Percentiles rank a stretch among this genome's conserved stretches.
Evolutionary conservation across 2,797 vertebrate genomes (phyloP).

Genomic region (Chelidonichthys spinosus): DNA sequence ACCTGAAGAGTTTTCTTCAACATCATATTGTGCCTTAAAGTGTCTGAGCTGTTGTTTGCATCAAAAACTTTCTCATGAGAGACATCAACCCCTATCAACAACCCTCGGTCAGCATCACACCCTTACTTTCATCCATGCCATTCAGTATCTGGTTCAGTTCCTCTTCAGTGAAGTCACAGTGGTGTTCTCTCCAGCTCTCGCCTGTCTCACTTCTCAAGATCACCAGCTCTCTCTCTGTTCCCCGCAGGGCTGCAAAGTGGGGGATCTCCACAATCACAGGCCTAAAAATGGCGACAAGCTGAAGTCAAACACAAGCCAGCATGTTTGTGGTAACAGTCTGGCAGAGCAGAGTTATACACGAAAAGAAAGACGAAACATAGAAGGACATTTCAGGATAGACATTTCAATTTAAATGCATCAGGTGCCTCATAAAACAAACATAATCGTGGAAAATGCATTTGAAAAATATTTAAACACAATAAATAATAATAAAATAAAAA

Average conservation of each 20-base stretch:
- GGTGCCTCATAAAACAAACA: conserved; percentile 30
- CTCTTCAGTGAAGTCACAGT: conserved; percentile 95
- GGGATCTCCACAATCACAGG: conserved; percentile 99
- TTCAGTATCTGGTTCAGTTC: conserved; percentile 97
- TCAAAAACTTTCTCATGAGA: not conserved
- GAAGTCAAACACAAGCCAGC: conserved; percentile 20
- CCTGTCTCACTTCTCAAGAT: conserved; percentile 96
- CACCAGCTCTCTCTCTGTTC: conserved; percentile 94
- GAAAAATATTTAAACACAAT: conserved; percentile 30
- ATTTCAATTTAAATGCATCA: conserved; percentile 7
- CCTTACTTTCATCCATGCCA: conserved; percentile 97
- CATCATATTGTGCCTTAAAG: not conserved
- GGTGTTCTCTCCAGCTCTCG: conserved; percentile 97
- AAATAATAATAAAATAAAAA: not conserved
- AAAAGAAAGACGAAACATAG: not conserved
- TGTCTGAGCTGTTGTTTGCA: not conserved
- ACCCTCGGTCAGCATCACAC: not conserved
- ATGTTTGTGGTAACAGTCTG: not conserved
- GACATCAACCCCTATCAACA: not conserved
- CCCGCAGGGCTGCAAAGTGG: conserved; percentile 95
- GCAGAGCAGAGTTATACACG: conserved; percentile 20
- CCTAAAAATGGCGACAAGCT: conserved; percentile 78
- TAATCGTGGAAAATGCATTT: conserved; percentile 14
- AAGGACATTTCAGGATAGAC: not conserved
- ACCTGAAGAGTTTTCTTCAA: too few relatives aligned